Base-by-base conservation (phyloP, 2,888 invertebrate species). In the Drosophila longiperda region DNA sequence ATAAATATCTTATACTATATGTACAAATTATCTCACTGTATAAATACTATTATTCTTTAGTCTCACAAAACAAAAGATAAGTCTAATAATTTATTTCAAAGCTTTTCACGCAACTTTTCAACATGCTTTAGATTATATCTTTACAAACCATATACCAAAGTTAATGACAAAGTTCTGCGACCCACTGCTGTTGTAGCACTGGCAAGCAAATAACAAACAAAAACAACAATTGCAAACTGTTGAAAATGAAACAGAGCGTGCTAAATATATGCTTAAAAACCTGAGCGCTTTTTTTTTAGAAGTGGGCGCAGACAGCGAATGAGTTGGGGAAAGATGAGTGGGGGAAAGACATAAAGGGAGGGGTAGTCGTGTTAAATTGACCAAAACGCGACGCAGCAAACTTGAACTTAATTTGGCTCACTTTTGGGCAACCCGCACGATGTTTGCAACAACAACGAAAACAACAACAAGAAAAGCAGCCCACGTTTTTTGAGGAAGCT, bases 371-470 rank as follows among this genome's bases (percentile, higher is more conserved):
- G 84, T 84, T 84, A 85, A 85, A 85, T 85, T 85, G 87, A 80
- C 83, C 84, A 75, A 87, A 83, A 76, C 79, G 80, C 76, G 69
- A 76, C 76, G 76, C 80, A 73, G 65, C 80, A 79, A 82, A 85
- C 85, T 80, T 87, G 87, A 87, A 82, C 85, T 82, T 75, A 73
- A 77, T 76, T 80, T 53, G 64, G 58, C 64, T 66, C 63, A 67
- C 66, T 79, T 23, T 81, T 75, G 68, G 70, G 79, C 60, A 65
- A 61, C 79, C 73, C 64, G 71, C 76, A 78, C 66, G 58, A 66
- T 36, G 74, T 32, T 55, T 26, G 15, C 15, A 45, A 26, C 32
- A 53, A 65, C 52, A 34, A 54, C 48, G 9, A 33, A 23, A 58
- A 23, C 20, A 26, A 49, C 26, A 40, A 54, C 54, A 15, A 8